A percentile compares a stretch with the other conserved stretches of the same genome.
These are phyloP conservation scores for Malurus elegans DNA, from an alignment of 2,113 vertebrate genomes.

Conservation along the genomic window DNA sequence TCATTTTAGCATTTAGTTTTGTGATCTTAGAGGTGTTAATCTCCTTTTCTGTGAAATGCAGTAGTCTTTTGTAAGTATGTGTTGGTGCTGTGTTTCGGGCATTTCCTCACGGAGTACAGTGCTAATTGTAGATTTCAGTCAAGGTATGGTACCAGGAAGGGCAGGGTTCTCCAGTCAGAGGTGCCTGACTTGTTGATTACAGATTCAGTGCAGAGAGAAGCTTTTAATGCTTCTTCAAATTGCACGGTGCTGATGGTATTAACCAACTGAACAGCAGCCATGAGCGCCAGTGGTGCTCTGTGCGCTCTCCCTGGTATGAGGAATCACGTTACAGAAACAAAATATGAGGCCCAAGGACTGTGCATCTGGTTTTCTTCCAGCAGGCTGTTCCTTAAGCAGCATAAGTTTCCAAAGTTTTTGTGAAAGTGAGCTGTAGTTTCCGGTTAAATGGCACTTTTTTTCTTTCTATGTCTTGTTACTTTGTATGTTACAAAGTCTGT, in stretches of 20 bases:
- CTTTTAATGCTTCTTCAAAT: neutral
- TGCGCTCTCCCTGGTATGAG: neutral
- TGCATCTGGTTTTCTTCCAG: neutral
- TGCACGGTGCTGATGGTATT: neutral
- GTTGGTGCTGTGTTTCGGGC: neutral
- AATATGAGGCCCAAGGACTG: neutral
- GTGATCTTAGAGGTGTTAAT: neutral
- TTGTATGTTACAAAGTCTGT: neutral
- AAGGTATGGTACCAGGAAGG: neutral
- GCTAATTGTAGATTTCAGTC: neutral
- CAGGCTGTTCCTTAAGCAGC: neutral
- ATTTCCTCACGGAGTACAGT: neutral
- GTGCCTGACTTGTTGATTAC: neutral
- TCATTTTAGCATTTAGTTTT: neutral
- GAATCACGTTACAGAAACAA: neutral
- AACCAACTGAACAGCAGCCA: neutral
- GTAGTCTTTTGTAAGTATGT: neutral
- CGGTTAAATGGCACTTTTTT: neutral
- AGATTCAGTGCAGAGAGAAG: neutral
- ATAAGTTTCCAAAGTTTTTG: neutral
- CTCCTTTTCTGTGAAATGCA: neutral
- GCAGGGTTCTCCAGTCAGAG: neutral
- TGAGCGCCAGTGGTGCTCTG: neutral
- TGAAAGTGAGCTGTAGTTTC: neutral
- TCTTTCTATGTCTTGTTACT: neutral